These are phyloP conservation scores for Cydia pomonella DNA, from an alignment of 1,140 invertebrate species.

Conservation along the genomic window DNA sequence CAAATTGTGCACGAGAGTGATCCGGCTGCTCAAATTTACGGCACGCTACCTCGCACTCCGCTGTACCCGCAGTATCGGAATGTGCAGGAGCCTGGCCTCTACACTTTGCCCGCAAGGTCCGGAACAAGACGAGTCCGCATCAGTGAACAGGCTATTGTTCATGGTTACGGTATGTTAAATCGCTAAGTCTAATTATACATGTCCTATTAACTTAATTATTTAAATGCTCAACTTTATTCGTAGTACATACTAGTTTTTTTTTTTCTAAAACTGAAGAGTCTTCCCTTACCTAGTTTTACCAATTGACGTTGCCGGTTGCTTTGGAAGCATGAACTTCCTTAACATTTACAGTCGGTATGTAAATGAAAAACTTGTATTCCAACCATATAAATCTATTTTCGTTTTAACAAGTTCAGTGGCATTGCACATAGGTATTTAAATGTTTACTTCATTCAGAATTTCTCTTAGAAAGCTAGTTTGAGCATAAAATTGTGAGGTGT, in stretches of 20 bases:
- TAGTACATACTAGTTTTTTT: too few species aligned
- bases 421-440: slow-evolving; percentile 39
- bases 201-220: not conserved
- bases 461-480: slow-evolving; percentile 71
- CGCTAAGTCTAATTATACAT: slow-evolving; percentile 21
- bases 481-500: slow-evolving; percentile 43
- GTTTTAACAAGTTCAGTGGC: not conserved
- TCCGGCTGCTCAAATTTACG: slow-evolving; percentile 52
- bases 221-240: too few species aligned
- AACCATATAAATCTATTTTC: not conserved
- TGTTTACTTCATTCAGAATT: slow-evolving; percentile 58
- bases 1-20: slow-evolving; percentile 55
- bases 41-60: slow-evolving; percentile 42
- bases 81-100: slow-evolving; percentile 45
- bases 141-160: slow-evolving; percentile 66
- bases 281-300: not conserved
- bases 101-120: slow-evolving; percentile 61
- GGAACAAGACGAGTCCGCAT: slow-evolving; percentile 66
- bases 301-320: not conserved
- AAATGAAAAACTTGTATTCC: not conserved
- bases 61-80: slow-evolving; percentile 42
- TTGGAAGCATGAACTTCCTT: not conserved
- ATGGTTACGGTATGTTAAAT: slow-evolving; percentile 68
- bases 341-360: not conserved
- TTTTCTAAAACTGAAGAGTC: not conserved